These are phyloP conservation scores for Cyrtorhinus lividipennis DNA, from an alignment of 1,140 invertebrate genomes.

Conservation along the genomic window DNA sequence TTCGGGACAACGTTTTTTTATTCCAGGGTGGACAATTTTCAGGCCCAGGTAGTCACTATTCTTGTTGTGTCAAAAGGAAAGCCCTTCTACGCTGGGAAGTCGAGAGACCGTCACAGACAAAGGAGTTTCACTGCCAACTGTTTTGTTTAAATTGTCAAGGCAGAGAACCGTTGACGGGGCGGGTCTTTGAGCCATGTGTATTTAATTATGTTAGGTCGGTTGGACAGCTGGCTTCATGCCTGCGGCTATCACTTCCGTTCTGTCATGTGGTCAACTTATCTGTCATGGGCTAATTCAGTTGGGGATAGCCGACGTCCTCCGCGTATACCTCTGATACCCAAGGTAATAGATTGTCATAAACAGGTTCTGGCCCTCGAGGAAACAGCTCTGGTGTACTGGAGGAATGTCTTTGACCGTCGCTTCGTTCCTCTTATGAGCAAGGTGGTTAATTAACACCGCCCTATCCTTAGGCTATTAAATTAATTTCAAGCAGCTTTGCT, in stretches of 20 bases:
- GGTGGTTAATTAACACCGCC: too few relatives aligned
- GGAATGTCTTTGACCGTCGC: too few relatives aligned
- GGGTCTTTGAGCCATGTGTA: conserved; percentile 7
- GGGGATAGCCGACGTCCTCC: background rate
- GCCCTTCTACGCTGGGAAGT: too few relatives aligned
- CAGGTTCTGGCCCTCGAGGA: background rate
- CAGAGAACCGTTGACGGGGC: background rate
- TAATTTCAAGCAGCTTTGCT: too few relatives aligned
- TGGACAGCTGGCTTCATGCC: background rate
- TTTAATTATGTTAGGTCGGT: conserved; percentile 6
- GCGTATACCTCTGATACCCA: background rate
- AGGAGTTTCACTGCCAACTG: conserved; percentile 5
- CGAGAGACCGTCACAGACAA: too few relatives aligned
- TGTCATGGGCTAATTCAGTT: conserved; percentile 2
- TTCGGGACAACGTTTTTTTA: too few relatives aligned
- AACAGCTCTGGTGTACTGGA: too few relatives aligned
- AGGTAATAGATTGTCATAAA: conserved; percentile 9
- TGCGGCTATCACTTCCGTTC: conserved; percentile 3
- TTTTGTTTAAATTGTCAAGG: conserved; percentile 5
- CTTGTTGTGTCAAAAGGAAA: too few relatives aligned
- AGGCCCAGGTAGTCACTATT: too few relatives aligned
- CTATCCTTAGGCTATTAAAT: too few relatives aligned
- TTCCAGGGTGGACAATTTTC: too few relatives aligned
- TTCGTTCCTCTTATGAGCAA: too few relatives aligned
- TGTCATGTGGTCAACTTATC: conserved; percentile 9